Evolutionary conservation across 1,140 invertebrate genomes (phyloP).

Genomic region (Rhagoletis zephyria): DNA sequence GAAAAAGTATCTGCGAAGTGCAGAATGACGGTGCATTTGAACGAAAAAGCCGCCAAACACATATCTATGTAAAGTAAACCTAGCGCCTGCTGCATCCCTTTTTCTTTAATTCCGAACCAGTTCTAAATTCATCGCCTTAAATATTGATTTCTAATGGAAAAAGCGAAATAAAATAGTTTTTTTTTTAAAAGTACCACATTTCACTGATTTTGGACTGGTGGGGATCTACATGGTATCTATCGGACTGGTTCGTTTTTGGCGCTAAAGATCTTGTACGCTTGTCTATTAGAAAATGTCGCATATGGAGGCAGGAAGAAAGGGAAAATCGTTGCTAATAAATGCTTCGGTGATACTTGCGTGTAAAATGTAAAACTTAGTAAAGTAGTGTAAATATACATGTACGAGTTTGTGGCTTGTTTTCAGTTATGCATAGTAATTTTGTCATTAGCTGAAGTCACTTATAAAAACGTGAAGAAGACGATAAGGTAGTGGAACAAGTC

Average conservation of each 20-base stretch:
- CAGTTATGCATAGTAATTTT: constrained; percentile 41
- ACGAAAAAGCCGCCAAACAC: too few species aligned
- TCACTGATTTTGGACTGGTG: too few species aligned
- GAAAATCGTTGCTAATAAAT: background rate
- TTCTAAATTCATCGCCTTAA: too few species aligned
- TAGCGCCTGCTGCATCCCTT: too few species aligned
- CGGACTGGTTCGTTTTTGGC: too few species aligned
- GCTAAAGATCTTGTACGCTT: background rate
- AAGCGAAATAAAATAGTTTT: background rate
- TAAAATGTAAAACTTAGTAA: background rate
- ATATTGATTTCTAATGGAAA: background rate
- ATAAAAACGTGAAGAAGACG: background rate
- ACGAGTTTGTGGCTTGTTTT: constrained; percentile 1
- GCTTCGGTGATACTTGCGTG: background rate
- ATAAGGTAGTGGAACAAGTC: background rate
- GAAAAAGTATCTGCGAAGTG: too few species aligned
- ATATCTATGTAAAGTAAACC: too few species aligned
- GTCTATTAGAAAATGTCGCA: background rate
- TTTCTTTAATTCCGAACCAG: too few species aligned
- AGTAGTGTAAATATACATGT: background rate
- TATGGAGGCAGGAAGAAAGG: background rate
- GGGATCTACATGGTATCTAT: too few species aligned
- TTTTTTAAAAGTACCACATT: too few species aligned
- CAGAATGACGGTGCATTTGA: too few species aligned
- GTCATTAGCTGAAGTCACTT: constrained; percentile 15